A percentile compares a stretch with the other conserved stretches of the same genome.
phyloP scores from a whole-genome alignment of 2,888 invertebrate species.

The Therioaphis trifolii region DNA sequence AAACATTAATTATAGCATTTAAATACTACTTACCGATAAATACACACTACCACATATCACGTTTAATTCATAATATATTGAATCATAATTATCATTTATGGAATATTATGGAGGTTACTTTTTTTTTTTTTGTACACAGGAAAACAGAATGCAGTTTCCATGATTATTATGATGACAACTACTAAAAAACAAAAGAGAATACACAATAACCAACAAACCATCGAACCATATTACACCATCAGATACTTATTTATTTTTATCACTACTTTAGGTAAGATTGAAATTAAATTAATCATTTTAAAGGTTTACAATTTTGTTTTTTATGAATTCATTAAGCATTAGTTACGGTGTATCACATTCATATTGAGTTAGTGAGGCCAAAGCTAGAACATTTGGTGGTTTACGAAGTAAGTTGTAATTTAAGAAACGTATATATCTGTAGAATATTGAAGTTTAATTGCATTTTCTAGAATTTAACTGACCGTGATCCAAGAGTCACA shows the following conservation, averaged over 20 bases:
- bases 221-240: conserved; percentile 48
- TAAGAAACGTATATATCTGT: not conserved
- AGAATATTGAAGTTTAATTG: too few relatives aligned
- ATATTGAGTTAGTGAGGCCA: conserved; percentile 64
- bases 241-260: conserved; percentile 63
- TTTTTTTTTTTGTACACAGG: not conserved
- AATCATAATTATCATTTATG: too few relatives aligned
- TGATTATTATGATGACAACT: conserved; percentile 24
- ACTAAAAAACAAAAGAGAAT: conserved; percentile 38
- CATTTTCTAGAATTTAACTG: conserved; percentile 44
- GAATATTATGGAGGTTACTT: too few relatives aligned
- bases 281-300: not conserved
- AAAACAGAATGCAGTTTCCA: conserved; percentile 2
- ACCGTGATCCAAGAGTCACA: conserved; percentile 64
- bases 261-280: conserved; percentile 61
- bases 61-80: too few relatives aligned
- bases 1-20: too few relatives aligned
- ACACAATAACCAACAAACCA: conserved; percentile 33
- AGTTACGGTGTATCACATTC: conserved; percentile 64
- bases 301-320: not conserved
- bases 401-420: conserved; percentile 63
- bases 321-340: conserved; percentile 62
- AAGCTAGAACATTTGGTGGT: conserved; percentile 64
- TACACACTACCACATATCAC: too few relatives aligned
- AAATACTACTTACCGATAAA: too few relatives aligned